Conservation (phyloP, 2,888 invertebrate genomes). For the Cybosia mesomella region DNA sequence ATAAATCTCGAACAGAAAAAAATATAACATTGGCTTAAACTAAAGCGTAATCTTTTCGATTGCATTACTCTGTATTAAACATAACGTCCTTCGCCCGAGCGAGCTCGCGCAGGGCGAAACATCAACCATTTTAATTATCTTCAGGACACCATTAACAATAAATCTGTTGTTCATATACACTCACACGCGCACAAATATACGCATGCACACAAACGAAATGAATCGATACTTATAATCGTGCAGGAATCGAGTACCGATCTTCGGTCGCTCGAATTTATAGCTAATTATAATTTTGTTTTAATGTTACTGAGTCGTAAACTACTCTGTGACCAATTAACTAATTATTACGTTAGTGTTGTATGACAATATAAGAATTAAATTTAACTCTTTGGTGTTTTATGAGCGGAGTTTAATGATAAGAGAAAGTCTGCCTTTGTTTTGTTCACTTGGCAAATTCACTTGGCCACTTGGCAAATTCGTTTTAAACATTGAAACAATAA, state of each 20-base stretch:
- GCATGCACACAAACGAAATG: conserved; percentile 38
- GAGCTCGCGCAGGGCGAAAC: conserved; percentile 78
- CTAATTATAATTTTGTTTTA: conserved; percentile 82
- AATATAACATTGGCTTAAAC: neutral
- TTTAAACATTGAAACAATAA: too few relatives aligned
- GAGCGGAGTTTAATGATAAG: conserved; percentile 7
- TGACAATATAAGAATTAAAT: conserved; percentile 50
- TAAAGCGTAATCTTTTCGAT: conserved; percentile 44
- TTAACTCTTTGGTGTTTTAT: conserved; percentile 20
- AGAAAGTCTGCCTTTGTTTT: neutral
- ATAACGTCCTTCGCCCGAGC: conserved; percentile 71
- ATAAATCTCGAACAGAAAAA: neutral
- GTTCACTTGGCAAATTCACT: conserved; percentile 5
- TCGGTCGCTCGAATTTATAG: conserved; percentile 78
- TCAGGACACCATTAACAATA: conserved; percentile 86
- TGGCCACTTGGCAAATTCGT: too few relatives aligned
- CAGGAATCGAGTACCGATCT: conserved; percentile 66
- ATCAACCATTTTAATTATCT: conserved; percentile 87
- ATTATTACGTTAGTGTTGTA: conserved; percentile 66
- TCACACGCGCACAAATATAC: conserved; percentile 53
- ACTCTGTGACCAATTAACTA: conserved; percentile 81
- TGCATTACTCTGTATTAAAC: conserved; percentile 55
- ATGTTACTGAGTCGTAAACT: conserved; percentile 74
- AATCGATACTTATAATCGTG: conserved; percentile 69
- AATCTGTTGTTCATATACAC: conserved; percentile 81